phyloP scores from a whole-genome alignment of 2,797 vertebrate species.

The Phrynocephalus forsythii region DNA sequence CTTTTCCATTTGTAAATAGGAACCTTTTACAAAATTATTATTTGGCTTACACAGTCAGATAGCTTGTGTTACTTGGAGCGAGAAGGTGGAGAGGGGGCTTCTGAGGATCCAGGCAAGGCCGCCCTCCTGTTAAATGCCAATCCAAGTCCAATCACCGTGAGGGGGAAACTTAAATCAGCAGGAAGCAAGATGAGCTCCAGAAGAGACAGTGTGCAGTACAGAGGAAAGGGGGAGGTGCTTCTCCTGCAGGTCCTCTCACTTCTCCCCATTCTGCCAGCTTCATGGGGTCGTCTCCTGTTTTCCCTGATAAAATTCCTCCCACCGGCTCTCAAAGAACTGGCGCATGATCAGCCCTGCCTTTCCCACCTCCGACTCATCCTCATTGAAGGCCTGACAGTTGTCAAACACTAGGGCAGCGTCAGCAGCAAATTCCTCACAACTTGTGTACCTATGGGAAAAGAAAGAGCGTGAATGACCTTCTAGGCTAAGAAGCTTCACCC shows the following conservation, averaged over 20 bases:
- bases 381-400: constrained; percentile 96
- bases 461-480: neutral
- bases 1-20: constrained; percentile 84
- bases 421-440: constrained; percentile 91
- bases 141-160: constrained; percentile 38
- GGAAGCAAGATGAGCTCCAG: constrained; percentile 75
- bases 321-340: constrained; percentile 93
- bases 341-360: constrained; percentile 91
- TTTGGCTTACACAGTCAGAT: constrained; percentile 76
- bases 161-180: constrained; percentile 42
- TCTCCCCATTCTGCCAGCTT: constrained; percentile 52
- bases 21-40: constrained; percentile 60
- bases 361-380: constrained; percentile 94
- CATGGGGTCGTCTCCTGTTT: constrained; percentile 75
- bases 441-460: constrained; percentile 84
- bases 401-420: constrained; percentile 92
- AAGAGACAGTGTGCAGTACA: constrained; percentile 68
- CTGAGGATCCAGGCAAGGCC: constrained; percentile 41
- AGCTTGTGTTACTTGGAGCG: constrained; percentile 60
- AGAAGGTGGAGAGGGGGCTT: constrained; percentile 28
- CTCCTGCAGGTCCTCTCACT: constrained; percentile 10
- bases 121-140: constrained; percentile 25
- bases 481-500: neutral
- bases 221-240: neutral
- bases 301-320: constrained; percentile 94